Evolutionary conservation across 1,140 invertebrate genomes (phyloP), one percentile per base, ranked within the genome.

Genomic region (Microplitis demolitor): DNA sequence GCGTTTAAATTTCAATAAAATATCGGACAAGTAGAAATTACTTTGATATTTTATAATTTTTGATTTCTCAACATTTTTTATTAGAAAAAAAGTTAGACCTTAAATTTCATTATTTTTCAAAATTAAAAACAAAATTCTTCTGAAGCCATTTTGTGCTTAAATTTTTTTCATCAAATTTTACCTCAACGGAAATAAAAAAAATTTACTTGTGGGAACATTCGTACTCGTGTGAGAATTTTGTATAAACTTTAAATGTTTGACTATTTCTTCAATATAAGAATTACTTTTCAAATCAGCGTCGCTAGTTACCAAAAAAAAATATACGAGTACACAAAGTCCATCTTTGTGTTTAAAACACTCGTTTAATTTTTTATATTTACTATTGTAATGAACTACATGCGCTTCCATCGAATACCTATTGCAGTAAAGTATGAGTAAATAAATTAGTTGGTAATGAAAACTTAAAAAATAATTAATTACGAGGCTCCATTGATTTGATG

Each of bases 321-420:
- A 92, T 0, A 91, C 93, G 3, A 95, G 86, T 0, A 95, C 92
- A 4, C 93, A 92, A 50, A 96, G 77, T 4, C 95, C 94, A 80
- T 96, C 94, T 3, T 89, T 88, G 72, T 94, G 89, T 11, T 90
- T 90, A 0, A 90, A 87, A 4, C 94, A 94, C 56, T 92, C 91
- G 34, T 90, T 87, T 71, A 93, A 88, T 3, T 87, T 89, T 4
- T 85, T 84, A 78, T 95, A 95, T 80, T 92, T 93, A 74, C 89
- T 89, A 73, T 95, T 95, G 81, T 90, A 95, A 82, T 95, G 94
- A 0, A 96, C 92, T 16, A 92, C 89, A 78, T 96, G 94, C 13
- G 93, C 90, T 87, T 95, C 92, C 84, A 92, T 93, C 13, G 92
- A 91, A 77, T 90, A 93, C 76, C 91, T 84, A 51, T 1, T 13